These are phyloP conservation scores for Chunga burmeisteri DNA, from an alignment of 2,113 vertebrate genomes.

Conservation along the genomic window DNA sequence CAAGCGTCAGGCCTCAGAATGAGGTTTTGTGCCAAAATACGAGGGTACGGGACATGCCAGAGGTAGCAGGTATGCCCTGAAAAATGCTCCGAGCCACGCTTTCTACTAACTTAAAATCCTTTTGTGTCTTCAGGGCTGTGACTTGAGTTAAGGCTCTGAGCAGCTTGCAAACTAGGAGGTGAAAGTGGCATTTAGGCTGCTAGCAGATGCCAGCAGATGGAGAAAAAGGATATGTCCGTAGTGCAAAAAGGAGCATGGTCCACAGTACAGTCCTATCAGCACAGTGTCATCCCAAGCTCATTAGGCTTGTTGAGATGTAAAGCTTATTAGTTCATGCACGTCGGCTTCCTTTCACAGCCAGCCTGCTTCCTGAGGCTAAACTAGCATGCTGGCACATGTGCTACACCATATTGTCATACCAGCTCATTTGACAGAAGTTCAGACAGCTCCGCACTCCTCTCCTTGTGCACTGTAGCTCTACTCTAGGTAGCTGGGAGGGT, in stretches of 20 bases:
- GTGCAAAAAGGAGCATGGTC: not conserved
- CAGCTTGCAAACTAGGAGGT: not conserved
- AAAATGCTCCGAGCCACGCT: not conserved
- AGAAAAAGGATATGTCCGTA: not conserved
- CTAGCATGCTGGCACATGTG: conserved; percentile 5
- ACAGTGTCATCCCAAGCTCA: not conserved
- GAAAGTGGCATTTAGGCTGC: not conserved
- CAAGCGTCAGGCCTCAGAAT: not conserved
- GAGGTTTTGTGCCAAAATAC: not conserved
- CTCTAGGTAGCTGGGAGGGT: not conserved
- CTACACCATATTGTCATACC: conserved; percentile 14
- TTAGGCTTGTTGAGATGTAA: not conserved
- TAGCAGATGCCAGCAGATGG: not conserved
- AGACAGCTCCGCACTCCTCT: not conserved
- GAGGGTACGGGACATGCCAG: not conserved
- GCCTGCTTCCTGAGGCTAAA: conserved; percentile 45
- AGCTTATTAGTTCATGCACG: not conserved
- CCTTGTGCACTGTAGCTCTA: not conserved
- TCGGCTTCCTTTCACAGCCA: conserved; percentile 33
- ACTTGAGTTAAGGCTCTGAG: not conserved
- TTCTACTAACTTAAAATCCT: not conserved
- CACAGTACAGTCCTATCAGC: not conserved
- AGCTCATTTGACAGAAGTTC: conserved; percentile 11
- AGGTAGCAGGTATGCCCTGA: not conserved
- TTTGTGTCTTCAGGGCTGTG: not conserved